These are phyloP conservation scores for Bolborhynchus lineola DNA, from an alignment of 2,113 vertebrate species.

Conservation along the genomic window DNA sequence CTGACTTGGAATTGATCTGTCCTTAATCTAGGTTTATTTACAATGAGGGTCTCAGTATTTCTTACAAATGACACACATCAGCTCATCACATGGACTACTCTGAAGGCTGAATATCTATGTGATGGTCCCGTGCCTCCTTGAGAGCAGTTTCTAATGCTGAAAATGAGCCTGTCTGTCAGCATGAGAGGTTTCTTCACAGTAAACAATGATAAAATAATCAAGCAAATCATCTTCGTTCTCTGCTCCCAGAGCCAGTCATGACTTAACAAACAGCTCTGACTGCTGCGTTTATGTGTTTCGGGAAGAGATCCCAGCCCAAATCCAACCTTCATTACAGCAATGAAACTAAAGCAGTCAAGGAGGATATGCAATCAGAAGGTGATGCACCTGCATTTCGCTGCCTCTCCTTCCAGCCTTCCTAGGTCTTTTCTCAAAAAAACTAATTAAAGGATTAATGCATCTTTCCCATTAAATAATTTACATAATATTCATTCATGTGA, in stretches of 20 bases:
- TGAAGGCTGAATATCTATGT: neutral
- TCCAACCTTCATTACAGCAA: neutral
- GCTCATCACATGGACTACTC: neutral
- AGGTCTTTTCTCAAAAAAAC: neutral
- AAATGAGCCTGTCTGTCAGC: neutral
- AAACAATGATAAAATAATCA: constrained; percentile 7
- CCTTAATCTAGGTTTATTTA: constrained; percentile 31
- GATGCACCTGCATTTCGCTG: neutral
- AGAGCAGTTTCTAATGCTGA: neutral
- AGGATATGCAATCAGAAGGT: neutral
- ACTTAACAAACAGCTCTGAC: neutral
- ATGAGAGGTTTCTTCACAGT: neutral
- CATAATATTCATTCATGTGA: neutral
- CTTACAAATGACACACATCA: neutral
- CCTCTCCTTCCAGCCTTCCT: neutral
- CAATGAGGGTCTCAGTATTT: neutral
- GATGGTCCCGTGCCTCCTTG: neutral
- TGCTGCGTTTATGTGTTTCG: neutral
- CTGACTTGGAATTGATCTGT: neutral
- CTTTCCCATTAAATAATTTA: neutral
- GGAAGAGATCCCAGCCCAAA: neutral
- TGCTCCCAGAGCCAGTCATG: neutral
- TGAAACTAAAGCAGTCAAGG: neutral
- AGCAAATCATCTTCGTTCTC: neutral
- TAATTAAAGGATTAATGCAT: neutral